These are phyloP conservation scores for Aquatica leii DNA, from an alignment of 2,888 invertebrate species.

Conservation along the genomic window DNA sequence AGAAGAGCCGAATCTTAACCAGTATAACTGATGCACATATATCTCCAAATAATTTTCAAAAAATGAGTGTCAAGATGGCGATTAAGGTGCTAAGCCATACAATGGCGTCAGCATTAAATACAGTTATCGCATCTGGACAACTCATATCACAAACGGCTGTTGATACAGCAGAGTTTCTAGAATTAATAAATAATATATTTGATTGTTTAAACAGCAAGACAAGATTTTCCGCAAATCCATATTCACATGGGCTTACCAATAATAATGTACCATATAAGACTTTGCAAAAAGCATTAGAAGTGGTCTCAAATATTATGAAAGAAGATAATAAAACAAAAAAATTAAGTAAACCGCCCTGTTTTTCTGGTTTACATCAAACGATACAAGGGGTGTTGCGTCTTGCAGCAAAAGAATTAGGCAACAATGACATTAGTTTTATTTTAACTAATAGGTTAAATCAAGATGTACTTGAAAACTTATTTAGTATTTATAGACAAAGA, in stretches of 20 bases:
- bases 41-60: slow-evolving; percentile 17
- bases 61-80: slow-evolving; percentile 23
- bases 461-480: slow-evolving; percentile 1
- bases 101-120: slow-evolving; percentile 13
- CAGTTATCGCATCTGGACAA: slow-evolving; percentile 8
- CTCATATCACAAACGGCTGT: slow-evolving; percentile 11
- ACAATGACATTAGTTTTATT: background rate
- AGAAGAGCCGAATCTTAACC: slow-evolving; percentile 13
- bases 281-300: background rate
- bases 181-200: slow-evolving; percentile 19
- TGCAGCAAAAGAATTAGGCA: background rate
- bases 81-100: slow-evolving; percentile 18
- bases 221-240: slow-evolving; percentile 8
- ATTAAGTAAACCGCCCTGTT: slow-evolving; percentile 8
- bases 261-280: background rate
- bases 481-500: slow-evolving; percentile 4
- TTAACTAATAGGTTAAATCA: no score
- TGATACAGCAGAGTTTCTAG: slow-evolving; percentile 20
- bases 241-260: background rate
- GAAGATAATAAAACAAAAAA: background rate
- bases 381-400: background rate
- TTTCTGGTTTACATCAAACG: background rate
- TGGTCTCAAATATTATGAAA: background rate
- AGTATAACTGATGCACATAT: slow-evolving; percentile 23
- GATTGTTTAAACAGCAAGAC: slow-evolving; percentile 15